Percentiles rank a stretch among this genome's conserved stretches.
Evolutionary conservation across 2,797 vertebrate genomes (phyloP).

Genomic region (Luscinia megarhynchos): DNA sequence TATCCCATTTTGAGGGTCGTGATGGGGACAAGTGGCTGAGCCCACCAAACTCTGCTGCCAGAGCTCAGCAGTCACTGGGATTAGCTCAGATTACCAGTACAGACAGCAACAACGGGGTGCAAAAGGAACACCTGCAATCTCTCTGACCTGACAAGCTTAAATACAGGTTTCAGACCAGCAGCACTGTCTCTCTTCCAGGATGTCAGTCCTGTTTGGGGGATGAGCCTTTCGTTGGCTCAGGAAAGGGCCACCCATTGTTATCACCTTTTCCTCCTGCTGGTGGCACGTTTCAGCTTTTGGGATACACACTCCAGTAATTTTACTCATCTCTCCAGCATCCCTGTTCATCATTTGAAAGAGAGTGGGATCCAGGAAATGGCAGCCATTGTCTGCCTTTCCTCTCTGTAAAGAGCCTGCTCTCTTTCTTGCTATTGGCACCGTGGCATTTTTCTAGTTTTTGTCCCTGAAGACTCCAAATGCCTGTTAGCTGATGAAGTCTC

Average conservation of each 20-base stretch:
- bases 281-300: background rate
- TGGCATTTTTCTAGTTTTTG: background rate
- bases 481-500: background rate
- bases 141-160: background rate
- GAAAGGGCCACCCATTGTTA: background rate
- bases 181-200: background rate
- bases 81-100: background rate
- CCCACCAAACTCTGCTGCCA: background rate
- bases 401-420: background rate
- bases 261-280: background rate
- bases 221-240: accelerated
- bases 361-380: background rate
- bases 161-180: background rate
- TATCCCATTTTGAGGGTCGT: background rate
- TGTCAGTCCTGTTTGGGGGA: background rate
- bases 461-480: background rate
- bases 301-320: background rate
- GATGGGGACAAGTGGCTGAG: background rate
- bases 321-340: background rate
- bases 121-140: background rate
- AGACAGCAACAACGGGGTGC: background rate
- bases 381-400: background rate
- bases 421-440: accelerated
- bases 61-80: background rate
- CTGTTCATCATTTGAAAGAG: background rate